Evolutionary conservation across 1,140 invertebrate species (phyloP).

Genomic region (Pachyrhynchus sulphureomaculatus): DNA sequence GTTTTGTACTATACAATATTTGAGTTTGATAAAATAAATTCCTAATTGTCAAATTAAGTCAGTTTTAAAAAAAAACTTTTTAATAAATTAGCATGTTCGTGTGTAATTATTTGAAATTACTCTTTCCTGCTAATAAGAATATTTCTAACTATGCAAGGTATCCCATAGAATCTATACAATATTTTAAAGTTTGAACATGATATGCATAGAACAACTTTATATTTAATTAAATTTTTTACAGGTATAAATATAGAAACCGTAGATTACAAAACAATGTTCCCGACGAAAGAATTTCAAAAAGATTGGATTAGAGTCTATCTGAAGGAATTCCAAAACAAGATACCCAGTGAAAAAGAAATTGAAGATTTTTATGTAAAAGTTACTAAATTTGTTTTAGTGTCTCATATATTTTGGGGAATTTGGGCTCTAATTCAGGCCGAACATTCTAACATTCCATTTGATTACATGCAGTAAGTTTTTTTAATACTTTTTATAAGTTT

Average conservation of each 20-base stretch:
- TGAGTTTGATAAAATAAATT: too few species aligned
- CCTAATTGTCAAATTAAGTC: too few species aligned
- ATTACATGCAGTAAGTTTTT: conserved; percentile 80
- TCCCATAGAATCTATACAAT: too few species aligned
- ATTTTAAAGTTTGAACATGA: too few species aligned
- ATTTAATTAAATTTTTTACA: not conserved
- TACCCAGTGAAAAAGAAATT: conserved; percentile 59
- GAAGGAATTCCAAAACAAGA: conserved; percentile 56
- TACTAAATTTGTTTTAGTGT: conserved; percentile 75
- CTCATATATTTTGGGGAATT: conserved; percentile 90
- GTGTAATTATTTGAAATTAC: too few species aligned
- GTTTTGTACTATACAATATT: too few species aligned
- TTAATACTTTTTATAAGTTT: not conserved
- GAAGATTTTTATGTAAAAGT: conserved; percentile 73
- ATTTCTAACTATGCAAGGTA: too few species aligned
- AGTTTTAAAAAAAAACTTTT: too few species aligned
- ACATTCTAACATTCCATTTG: conserved; percentile 90
- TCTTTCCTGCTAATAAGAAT: too few species aligned
- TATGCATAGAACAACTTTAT: not conserved
- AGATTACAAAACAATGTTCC: conserved; percentile 74
- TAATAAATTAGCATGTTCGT: too few species aligned
- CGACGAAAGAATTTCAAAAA: conserved; percentile 75
- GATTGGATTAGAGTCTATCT: conserved; percentile 82
- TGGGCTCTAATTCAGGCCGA: conserved; percentile 92
- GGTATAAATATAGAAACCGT: conserved; percentile 56